Evolutionary conservation across 2,888 invertebrate species (phyloP).

Genomic region (Tuberolachnus salignus): DNA sequence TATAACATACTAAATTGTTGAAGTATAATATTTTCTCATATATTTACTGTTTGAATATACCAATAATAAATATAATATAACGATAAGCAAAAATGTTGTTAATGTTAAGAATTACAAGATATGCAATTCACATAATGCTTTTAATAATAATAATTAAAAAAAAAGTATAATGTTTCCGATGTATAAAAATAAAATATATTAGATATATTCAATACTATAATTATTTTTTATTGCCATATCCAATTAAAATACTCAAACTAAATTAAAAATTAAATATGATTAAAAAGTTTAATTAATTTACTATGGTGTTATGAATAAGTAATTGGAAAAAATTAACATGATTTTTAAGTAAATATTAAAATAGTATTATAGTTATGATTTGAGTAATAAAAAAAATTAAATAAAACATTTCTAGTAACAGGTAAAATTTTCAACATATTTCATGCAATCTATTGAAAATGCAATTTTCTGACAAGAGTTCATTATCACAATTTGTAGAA

Average conservation of each 20-base stretch:
- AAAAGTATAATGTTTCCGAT: constrained; percentile 17
- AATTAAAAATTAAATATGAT: constrained; percentile 12
- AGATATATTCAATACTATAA: constrained; percentile 23
- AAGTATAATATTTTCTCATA: not conserved
- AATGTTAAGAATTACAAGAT: constrained; percentile 6
- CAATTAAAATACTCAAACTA: constrained; percentile 3
- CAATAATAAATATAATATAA: constrained; percentile 18
- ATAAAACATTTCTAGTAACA: constrained; percentile 43
- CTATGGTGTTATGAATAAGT: constrained; percentile 21
- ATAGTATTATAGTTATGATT: constrained; percentile 8
- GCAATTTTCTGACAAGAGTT: constrained; percentile 6
- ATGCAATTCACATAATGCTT: constrained; percentile 7
- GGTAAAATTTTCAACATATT: constrained; percentile 12
- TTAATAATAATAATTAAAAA: no score
- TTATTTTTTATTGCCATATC: constrained; percentile 33
- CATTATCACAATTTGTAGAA: constrained; percentile 28
- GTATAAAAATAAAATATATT: constrained; percentile 32
- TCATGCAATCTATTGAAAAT: constrained; percentile 26
- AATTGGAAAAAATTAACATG: not conserved
- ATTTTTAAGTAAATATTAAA: constrained; percentile 4
- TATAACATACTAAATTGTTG: not conserved
- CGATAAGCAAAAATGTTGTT: constrained; percentile 3
- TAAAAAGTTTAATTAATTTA: constrained; percentile 17
- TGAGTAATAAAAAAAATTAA: constrained; percentile 16
- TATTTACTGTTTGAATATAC: constrained; percentile 4